A percentile compares a stretch with the other conserved stretches of the same genome.
Evolutionary conservation across 2,888 invertebrate genomes (phyloP).

Genomic region (Nasonia oneida): DNA sequence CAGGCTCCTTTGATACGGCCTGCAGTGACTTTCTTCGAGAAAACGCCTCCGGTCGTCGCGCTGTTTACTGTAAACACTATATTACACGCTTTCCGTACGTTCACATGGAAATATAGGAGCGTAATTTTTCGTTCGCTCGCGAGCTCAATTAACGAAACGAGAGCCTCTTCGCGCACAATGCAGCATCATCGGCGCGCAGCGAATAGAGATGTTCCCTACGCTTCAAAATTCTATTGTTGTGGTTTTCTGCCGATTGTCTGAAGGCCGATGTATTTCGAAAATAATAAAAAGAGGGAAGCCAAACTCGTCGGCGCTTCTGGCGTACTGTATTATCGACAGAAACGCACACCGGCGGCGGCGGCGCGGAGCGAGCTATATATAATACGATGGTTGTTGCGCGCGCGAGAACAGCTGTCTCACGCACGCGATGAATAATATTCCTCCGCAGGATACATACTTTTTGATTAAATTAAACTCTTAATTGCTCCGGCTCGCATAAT

Average conservation of each 20-base stretch:
- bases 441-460: constrained; percentile 2
- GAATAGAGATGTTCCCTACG: constrained; percentile 51
- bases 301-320: background rate
- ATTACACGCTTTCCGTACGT: background rate
- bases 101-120: background rate
- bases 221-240: constrained; percentile 32
- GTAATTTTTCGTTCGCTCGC: background rate
- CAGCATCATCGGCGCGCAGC: background rate
- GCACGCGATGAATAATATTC: constrained; percentile 52
- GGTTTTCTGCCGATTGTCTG: constrained; percentile 41
- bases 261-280: background rate
- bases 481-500: constrained; percentile 30
- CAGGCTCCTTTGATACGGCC: too few species aligned
- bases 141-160: background rate
- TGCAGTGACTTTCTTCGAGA: background rate
- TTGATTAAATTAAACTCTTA: constrained; percentile 18
- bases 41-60: background rate
- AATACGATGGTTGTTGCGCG: background rate
- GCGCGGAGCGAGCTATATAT: too few species aligned
- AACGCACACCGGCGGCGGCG: too few species aligned
- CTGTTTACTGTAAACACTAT: background rate
- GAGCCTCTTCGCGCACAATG: background rate
- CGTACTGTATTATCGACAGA: background rate
- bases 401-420: constrained; percentile 18
- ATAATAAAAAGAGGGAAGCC: background rate